Evolutionary conservation across 2,888 invertebrate genomes (phyloP).

Genomic region (Chelonus formosanus): DNA sequence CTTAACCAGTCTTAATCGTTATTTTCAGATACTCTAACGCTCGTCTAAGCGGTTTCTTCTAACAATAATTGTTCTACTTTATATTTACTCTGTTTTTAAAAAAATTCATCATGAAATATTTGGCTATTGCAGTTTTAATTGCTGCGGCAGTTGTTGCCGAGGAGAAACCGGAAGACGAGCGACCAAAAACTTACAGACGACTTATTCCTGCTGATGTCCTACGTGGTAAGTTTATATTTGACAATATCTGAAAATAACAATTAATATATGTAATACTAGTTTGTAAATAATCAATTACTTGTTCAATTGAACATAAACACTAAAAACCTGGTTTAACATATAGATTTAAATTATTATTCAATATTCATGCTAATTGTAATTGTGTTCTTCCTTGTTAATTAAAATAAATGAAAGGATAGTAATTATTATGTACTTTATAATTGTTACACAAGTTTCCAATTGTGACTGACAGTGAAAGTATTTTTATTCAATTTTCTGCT

Average conservation of each 20-base stretch:
- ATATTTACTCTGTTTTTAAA: slow-evolving; percentile 21
- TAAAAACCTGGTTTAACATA: too few relatives aligned
- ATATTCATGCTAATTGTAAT: background rate
- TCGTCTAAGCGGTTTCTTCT: slow-evolving; percentile 35
- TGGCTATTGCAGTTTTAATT: slow-evolving; percentile 69
- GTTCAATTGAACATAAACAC: too few relatives aligned
- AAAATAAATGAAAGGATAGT: background rate
- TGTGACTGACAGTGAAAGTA: too few relatives aligned
- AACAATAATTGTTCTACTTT: slow-evolving; percentile 14
- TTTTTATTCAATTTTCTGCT: too few relatives aligned
- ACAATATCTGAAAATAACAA: too few relatives aligned
- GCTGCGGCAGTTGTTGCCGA: slow-evolving; percentile 67
- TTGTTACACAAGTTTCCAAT: background rate
- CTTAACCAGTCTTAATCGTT: slow-evolving; percentile 59
- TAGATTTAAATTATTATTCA: slow-evolving; percentile 1
- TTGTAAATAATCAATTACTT: too few relatives aligned
- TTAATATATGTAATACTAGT: too few relatives aligned
- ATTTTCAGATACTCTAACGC: slow-evolving; percentile 5
- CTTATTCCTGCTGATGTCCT: slow-evolving; percentile 90
- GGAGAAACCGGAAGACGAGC: slow-evolving; percentile 67
- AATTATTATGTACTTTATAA: background rate
- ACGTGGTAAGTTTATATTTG: slow-evolving; percentile 73
- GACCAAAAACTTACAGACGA: slow-evolving; percentile 79
- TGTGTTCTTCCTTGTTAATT: slow-evolving; percentile 11
- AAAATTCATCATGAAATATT: slow-evolving; percentile 57